Base-by-base conservation (phyloP, 1,140 invertebrate genomes). In the Brachionus manjavacas region DNA sequence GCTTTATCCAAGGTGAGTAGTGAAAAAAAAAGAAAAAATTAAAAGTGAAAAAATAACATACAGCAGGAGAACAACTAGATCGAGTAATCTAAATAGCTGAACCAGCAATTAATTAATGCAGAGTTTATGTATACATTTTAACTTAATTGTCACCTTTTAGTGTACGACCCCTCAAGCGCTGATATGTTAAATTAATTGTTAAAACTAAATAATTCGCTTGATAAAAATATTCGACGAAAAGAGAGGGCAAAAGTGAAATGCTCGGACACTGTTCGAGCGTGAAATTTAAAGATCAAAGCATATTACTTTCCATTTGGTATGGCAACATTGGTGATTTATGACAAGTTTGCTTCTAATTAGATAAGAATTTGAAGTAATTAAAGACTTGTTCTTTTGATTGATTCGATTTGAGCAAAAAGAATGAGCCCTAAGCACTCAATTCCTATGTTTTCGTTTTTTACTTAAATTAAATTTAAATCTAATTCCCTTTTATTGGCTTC, bases 121-220 rank as follows among this genome's bases (percentile, higher is more conserved):
- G 31, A 31, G 31, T 31, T 68, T 31, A 68, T 31, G 3, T 25
- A 31, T 66, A 25, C 25, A 66, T 66, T 66, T 68, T 31, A 68
- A 68, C 66, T 68, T 68, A 68, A 68, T 68, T 68, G 66, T 68
- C 66, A 68, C 66, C 66, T 68, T 68, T 68, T 68, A 68, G 12
- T 14, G 31, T n/a, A 31, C 31, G 28, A 68, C 25, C 25, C 66
- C 31, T 39, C 25, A n/a, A 39, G 66, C 25, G 14, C 66, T 28
- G 31, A 68, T 31, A 68, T 68, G 66, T n/a, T 68, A 68, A 68
- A 68, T 68, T 68, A 68, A 68, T 68, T 68, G 66, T 60, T 20
- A 60, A 68, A 68, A 28, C 66, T 35, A 68, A 31, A 12, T n/a
- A 52, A 52, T 52, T n/a, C 46, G 46, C 46, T 52, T n/a, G 46